Evolutionary conservation across 2,113 vertebrate genomes (phyloP), one percentile per base, ranked within the genome.

Genomic region (Tor tambroides): DNA sequence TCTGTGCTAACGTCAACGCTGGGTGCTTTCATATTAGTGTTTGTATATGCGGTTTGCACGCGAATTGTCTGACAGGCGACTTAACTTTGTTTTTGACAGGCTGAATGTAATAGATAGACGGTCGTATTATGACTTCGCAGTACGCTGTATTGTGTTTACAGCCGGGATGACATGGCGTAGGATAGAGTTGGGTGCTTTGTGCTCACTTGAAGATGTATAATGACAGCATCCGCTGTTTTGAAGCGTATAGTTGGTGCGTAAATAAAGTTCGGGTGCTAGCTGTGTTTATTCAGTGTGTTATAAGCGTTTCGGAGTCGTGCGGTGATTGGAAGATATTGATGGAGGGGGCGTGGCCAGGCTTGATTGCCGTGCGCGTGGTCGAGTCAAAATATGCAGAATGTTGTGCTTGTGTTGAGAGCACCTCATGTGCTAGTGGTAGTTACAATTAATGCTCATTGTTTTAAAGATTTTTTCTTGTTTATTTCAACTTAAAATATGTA

Each of bases 261-360:
- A 54, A 78, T 85, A 12, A 87, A 79, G 92, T 92, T 89, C 79
- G 87, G 93, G 90, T 93, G 80, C 4, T 88, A 46, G 86, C 83
- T 90, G 91, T 93, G 91, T 93, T 92, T 85, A 88, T 94, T 54
- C 85, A 88, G 26, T 65, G 85, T 94, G 95, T 93, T 93, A 90
- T 93, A 94, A 92, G 91, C 94, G 96, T 96, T 93, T 92, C 91
- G 85, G 74, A 86, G 91, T 89, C 72, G 92, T 85, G 84, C 93
- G 82, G 93, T 88, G 93, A 95, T 96, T 96, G 97, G 96, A 91
- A 93, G 94, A 88, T 93, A 91, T 89, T 93, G 91, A 96, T 94
- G 90, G 91, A 95, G 90, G 92, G 95, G 96, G 96, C 94, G 96
- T 94, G 93, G 92, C 87, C 93, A 91, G 71, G 75, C 87, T 89